Conservation (phyloP, 2,888 invertebrate genomes). For the Lycaena phlaeas region DNA sequence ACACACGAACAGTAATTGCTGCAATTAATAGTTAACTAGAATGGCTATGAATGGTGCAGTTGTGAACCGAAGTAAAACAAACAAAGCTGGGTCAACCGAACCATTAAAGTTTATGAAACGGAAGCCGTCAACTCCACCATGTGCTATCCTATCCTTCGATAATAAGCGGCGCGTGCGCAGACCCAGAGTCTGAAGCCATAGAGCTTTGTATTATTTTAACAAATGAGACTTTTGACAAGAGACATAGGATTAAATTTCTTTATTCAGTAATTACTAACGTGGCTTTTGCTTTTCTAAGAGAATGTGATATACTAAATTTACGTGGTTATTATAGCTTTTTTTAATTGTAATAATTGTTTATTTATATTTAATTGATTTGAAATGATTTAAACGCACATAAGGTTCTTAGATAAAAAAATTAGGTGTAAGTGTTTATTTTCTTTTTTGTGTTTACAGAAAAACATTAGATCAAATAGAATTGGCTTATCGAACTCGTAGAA, state of each 20-base stretch:
- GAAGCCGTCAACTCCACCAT: constrained; percentile 55
- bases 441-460: too few species aligned
- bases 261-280: neutral
- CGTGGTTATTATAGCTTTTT: neutral
- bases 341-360: neutral
- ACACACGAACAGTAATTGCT: constrained; percentile 28
- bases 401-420: too few species aligned
- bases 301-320: constrained; percentile 9
- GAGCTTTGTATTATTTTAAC: constrained; percentile 12
- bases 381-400: too few species aligned
- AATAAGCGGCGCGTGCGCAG: constrained; percentile 52
- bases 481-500: too few species aligned
- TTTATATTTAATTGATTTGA: constrained; percentile 3
- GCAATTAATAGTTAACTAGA: constrained; percentile 60
- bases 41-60: constrained; percentile 51
- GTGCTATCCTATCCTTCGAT: constrained; percentile 46
- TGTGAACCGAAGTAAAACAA: constrained; percentile 56
- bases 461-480: too few species aligned
- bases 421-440: too few species aligned
- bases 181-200: constrained; percentile 21
- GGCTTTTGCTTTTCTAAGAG: constrained; percentile 1
- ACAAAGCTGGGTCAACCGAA: constrained; percentile 71
- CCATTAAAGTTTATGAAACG: constrained; percentile 70
- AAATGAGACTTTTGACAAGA: constrained; percentile 24
- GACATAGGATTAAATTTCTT: constrained; percentile 20